A percentile compares a stretch with the other conserved stretches of the same genome.
Conservation (phyloP, 2,797 vertebrate species). For the Selene dorsalis region DNA sequence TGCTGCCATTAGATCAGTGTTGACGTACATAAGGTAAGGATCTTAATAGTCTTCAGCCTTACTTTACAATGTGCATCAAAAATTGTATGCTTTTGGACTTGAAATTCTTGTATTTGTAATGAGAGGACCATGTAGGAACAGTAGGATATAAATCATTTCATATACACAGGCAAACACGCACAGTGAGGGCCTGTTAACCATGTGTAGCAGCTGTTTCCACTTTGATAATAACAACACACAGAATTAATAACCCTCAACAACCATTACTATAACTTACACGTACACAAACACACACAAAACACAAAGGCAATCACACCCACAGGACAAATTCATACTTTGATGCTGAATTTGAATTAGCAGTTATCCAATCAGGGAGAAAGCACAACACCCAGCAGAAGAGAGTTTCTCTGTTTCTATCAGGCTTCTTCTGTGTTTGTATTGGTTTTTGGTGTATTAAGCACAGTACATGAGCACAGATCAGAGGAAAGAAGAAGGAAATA, state of each 20-base stretch:
- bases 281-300: not conserved
- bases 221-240: conserved; percentile 21
- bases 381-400: not conserved
- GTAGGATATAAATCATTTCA: not conserved
- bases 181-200: not conserved
- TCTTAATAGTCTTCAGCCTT: not conserved
- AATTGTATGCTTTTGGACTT: not conserved
- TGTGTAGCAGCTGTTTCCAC: conserved; percentile 23
- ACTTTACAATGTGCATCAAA: not conserved
- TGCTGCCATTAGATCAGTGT: too few species aligned
- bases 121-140: not conserved
- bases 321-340: not conserved
- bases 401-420: not conserved
- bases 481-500: not conserved
- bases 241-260: conserved; percentile 27
- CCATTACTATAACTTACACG: not conserved
- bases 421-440: not conserved
- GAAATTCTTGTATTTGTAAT: not conserved
- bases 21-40: too few species aligned
- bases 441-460: not conserved
- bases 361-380: not conserved
- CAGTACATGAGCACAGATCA: not conserved
- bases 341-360: not conserved
- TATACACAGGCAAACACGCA: conserved; percentile 11
- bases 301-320: not conserved